Evolutionary conservation across 2,797 vertebrate species (phyloP).

Genomic region (Falco rusticolus): DNA sequence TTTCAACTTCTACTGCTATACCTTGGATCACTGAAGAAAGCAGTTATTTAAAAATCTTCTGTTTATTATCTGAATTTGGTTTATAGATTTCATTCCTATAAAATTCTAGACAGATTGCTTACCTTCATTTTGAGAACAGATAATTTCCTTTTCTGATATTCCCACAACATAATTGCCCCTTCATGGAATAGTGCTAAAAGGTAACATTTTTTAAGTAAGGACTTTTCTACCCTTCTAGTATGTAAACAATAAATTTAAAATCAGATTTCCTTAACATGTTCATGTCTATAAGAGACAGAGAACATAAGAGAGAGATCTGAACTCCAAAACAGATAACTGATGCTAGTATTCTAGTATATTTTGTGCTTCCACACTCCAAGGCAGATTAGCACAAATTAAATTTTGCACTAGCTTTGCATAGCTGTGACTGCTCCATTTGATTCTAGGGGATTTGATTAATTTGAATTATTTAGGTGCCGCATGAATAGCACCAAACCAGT

Average conservation of each 20-base stretch:
- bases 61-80: not conserved
- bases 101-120: not conserved
- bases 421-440: conserved; percentile 12
- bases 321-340: not conserved
- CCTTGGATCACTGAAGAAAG: not conserved
- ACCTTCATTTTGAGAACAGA: not conserved
- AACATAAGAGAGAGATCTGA: not conserved
- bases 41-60: not conserved
- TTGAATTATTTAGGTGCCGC: not conserved
- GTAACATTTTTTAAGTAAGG: not conserved
- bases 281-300: not conserved
- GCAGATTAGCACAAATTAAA: conserved; percentile 38
- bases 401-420: conserved; percentile 24
- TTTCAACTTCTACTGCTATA: not conserved
- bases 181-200: not conserved
- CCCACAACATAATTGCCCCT: not conserved
- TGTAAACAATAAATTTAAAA: not conserved
- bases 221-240: not conserved
- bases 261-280: not conserved
- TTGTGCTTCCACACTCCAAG: not conserved
- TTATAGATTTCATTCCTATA: not conserved
- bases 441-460: conserved; percentile 34
- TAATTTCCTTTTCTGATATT: not conserved
- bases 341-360: not conserved
- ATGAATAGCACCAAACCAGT: not conserved